A percentile compares a stretch with the other conserved stretches of the same genome.
Conservation (phyloP, 2,888 invertebrate genomes). For the Eumacrocentrus americanus region DNA sequence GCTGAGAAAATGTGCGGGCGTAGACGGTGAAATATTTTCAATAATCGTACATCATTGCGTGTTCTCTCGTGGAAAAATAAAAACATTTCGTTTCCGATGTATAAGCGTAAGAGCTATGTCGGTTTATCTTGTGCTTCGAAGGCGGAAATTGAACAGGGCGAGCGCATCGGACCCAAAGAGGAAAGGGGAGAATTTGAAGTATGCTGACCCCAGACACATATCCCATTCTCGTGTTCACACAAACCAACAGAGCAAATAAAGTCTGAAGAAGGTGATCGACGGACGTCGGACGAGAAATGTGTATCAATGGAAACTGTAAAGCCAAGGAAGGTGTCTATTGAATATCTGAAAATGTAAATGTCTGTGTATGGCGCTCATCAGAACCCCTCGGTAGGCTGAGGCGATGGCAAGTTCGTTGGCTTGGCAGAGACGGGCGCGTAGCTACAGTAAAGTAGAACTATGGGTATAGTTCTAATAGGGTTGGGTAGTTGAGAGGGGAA, state of each 20-base stretch:
- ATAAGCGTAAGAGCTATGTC: background rate
- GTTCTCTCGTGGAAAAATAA: constrained; percentile 28
- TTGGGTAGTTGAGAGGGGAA: background rate
- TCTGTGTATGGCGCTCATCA: background rate
- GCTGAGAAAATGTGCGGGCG: constrained; percentile 17
- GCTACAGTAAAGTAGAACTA: too few species aligned
- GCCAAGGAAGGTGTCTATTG: constrained; percentile 31
- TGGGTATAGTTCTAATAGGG: too few species aligned
- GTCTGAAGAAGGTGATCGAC: background rate
- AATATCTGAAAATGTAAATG: constrained; percentile 35
- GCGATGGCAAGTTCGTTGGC: constrained; percentile 4
- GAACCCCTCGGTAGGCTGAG: background rate
- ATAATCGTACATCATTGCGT: constrained; percentile 40
- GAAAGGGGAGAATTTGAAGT: background rate
- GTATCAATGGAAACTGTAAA: constrained; percentile 5
- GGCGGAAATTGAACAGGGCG: constrained; percentile 17
- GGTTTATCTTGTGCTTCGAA: background rate
- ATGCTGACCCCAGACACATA: background rate
- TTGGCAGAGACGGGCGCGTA: too few species aligned
- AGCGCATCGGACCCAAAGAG: background rate
- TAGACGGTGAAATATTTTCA: constrained; percentile 34
- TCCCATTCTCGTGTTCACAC: background rate
- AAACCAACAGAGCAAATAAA: background rate
- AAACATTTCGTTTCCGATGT: constrained; percentile 25
- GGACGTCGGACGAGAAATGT: background rate